Base-by-base conservation (phyloP, 2,888 invertebrate species). In the Apocheima hispidaria region DNA sequence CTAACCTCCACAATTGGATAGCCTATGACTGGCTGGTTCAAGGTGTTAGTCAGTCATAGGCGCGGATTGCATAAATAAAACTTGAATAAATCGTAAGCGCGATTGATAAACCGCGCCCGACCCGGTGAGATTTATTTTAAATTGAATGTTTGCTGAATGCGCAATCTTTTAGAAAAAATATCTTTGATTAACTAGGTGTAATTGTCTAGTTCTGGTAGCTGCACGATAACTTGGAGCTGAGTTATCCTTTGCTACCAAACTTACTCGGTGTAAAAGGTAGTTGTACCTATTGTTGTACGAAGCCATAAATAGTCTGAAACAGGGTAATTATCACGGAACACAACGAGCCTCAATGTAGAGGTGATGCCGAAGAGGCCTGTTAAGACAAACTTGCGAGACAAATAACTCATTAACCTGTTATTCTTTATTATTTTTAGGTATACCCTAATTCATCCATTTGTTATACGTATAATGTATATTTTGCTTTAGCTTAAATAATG, bases 291-390 rank as follows among this genome's bases (percentile, higher is more conserved):
- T 56, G 60, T 52, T 54, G 43, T 63, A 60, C 49, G 56, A 55
- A 60, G 60, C 57, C 60, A 63, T 68, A 68, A 68, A 65, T 60
- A 65, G 46, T 40, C 18, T 49, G 33, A 43, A 61, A 65, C 49
- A 50, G 48, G 49, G 63, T 70, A 70, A 69, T 71, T 68, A 70
- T 63, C 53, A 51, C 35, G 16, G 28, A 58, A 52, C 71, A 72
- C 70, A 65, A 59, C 20, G 38, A 36, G 43, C 40, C 55, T 56
- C 62, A 60, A 63, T 51, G 30, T 50, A 48, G 50, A 65, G 70
- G 66, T 63, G 65, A 56, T 60, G 61, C 40, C 35, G 50, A 71
- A 72, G 66, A 60, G 60, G 50, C 62, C 59, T 63, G 63, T 70
- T 70, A 69, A 49, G 51, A 59, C 33, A 63, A 54, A 63, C 68